Evolutionary conservation across 2,888 invertebrate genomes (phyloP).

Genomic region (Stenolophus ochropezus): DNA sequence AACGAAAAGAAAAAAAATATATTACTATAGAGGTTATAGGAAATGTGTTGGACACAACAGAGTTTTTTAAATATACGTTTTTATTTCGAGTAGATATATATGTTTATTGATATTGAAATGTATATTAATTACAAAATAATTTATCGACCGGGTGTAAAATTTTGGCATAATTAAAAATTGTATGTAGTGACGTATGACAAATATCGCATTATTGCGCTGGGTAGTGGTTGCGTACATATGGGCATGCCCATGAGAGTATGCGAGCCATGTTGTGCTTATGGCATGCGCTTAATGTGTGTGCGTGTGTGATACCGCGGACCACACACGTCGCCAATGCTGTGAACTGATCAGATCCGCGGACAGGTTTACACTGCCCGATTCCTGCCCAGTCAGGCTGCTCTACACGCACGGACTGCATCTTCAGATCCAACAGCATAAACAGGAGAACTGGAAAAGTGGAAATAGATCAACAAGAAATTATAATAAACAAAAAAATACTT

Average conservation of each 20-base stretch:
- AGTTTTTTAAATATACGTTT: too few species aligned
- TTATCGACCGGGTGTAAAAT: neutral
- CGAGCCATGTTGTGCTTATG: slow-evolving; percentile 39
- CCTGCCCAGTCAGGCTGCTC: neutral
- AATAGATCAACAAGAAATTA: too few species aligned
- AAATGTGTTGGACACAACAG: too few species aligned
- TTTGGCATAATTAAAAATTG: neutral
- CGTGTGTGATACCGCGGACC: slow-evolving; percentile 66
- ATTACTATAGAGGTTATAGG: too few species aligned
- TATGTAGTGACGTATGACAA: slow-evolving; percentile 2
- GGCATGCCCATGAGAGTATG: slow-evolving; percentile 11
- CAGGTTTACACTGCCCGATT: slow-evolving; percentile 66
- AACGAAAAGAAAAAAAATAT: too few species aligned
- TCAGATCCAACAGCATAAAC: neutral
- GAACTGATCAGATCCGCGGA: slow-evolving; percentile 68
- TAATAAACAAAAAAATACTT: too few species aligned
- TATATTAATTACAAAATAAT: neutral
- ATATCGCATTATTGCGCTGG: slow-evolving; percentile 23
- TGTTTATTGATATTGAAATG: too few species aligned
- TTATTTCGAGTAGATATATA: too few species aligned
- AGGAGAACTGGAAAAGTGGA: neutral
- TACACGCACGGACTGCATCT: neutral
- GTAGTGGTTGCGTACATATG: neutral
- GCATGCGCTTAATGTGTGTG: slow-evolving; percentile 53
- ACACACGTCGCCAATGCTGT: slow-evolving; percentile 68